Evolutionary conservation across 2,888 invertebrate species (phyloP).

Genomic region (Drosophila infuscata): DNA sequence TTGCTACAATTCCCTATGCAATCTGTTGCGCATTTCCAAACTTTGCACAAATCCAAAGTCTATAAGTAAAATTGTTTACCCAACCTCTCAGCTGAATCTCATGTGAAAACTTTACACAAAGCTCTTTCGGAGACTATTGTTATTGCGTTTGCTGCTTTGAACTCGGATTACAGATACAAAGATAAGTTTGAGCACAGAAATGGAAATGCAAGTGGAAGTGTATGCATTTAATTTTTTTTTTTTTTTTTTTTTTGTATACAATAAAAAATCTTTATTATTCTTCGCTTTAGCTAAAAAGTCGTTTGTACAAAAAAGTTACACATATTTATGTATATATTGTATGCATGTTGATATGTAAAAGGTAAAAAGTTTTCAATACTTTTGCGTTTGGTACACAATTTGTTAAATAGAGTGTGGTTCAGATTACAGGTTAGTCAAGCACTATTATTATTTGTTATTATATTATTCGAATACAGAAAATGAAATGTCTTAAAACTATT

Average conservation of each 20-base stretch:
- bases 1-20: slow-evolving; percentile 26
- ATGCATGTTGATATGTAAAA: slow-evolving; percentile 30
- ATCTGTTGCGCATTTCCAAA: slow-evolving; percentile 40
- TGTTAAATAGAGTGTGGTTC: slow-evolving; percentile 14
- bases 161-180: slow-evolving; percentile 43
- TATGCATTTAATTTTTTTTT: slow-evolving; percentile 25
- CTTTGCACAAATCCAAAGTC: slow-evolving; percentile 9
- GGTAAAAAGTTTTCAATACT: slow-evolving; percentile 41
- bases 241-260: slow-evolving; percentile 64
- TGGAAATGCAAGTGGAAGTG: slow-evolving; percentile 30
- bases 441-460: slow-evolving; percentile 29
- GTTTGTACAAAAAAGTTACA: slow-evolving; percentile 71
- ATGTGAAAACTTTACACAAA: slow-evolving; percentile 58
- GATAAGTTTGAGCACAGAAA: slow-evolving; percentile 6
- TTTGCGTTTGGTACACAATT: slow-evolving; percentile 48
- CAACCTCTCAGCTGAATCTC: slow-evolving; percentile 13
- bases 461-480: slow-evolving; percentile 13
- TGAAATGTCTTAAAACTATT: slow-evolving; percentile 49
- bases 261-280: slow-evolving; percentile 72
- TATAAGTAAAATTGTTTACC: slow-evolving; percentile 21
- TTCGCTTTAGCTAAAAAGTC: slow-evolving; percentile 69
- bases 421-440: slow-evolving; percentile 28
- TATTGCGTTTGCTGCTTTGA: slow-evolving; percentile 52
- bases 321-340: slow-evolving; percentile 35
- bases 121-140: slow-evolving; percentile 34